Percentiles rank a stretch among this genome's conserved stretches.
These are phyloP conservation scores for Falco columbarius DNA, from an alignment of 2,797 vertebrate genomes.

Conservation along the genomic window DNA sequence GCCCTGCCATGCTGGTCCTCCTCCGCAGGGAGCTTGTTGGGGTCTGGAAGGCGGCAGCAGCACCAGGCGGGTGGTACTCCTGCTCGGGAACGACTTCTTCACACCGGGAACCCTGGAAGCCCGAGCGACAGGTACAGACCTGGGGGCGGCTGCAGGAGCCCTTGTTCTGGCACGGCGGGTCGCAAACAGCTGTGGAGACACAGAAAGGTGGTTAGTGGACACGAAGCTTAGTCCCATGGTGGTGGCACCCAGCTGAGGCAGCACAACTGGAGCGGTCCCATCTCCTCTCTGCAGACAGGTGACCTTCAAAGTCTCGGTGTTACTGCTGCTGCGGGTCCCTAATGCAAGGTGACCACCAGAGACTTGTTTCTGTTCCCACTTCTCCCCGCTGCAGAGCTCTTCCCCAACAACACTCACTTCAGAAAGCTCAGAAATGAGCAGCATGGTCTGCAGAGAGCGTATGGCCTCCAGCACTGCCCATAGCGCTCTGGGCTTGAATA, in stretches of 20 bases:
- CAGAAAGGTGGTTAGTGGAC: not conserved
- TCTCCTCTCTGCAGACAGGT: not conserved
- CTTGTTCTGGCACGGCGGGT: conserved; percentile 94
- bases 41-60: conserved; percentile 72
- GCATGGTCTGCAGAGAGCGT: not conserved
- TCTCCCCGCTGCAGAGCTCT: not conserved
- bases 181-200: conserved; percentile 88
- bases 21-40: conserved; percentile 69
- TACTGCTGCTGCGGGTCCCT: not conserved
- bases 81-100: conserved; percentile 91
- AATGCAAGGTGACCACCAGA: not conserved
- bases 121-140: conserved; percentile 92
- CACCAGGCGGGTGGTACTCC: conserved; percentile 86
- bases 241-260: not conserved
- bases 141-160: conserved; percentile 95
- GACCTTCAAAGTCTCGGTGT: not conserved
- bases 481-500: not conserved
- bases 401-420: not conserved
- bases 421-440: not conserved
- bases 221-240: not conserved
- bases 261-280: not conserved
- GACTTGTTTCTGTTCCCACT: not conserved
- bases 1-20: conserved; percentile 65
- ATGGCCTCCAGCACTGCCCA: not conserved
- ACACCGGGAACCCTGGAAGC: conserved; percentile 89